Evolutionary conservation across 1,140 invertebrate species (phyloP).

Genomic region (Panonychus citri): DNA sequence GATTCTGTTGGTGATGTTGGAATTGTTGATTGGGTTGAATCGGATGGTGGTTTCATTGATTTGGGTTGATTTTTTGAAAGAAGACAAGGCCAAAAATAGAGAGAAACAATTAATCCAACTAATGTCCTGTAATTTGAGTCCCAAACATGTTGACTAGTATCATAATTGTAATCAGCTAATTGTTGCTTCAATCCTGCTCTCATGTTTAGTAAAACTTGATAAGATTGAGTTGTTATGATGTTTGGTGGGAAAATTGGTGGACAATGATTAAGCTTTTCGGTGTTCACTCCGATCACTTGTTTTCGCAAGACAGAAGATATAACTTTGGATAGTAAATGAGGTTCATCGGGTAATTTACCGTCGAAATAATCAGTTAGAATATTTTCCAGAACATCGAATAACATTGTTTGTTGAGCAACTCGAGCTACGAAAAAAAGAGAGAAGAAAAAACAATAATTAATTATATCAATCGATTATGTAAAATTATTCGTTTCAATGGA

Average conservation of each 20-base stretch:
- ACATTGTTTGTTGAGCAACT: neutral
- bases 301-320: neutral
- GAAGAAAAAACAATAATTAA: neutral
- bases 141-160: neutral
- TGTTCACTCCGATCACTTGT: neutral
- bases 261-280: neutral
- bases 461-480: no score
- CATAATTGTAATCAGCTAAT: neutral
- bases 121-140: neutral
- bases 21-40: no score
- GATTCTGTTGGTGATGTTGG: no score
- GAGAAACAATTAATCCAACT: neutral
- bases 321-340: neutral
- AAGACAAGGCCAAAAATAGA: neutral
- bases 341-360: neutral
- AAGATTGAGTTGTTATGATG: neutral
- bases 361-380: neutral
- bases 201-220: neutral
- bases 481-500: no score
- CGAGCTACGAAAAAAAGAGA: neutral
- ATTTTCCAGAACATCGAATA: neutral
- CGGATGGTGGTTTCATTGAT: no score
- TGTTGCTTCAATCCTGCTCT: no score
- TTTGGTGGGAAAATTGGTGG: neutral
- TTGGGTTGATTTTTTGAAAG: neutral